These are phyloP conservation scores for Euphonia xanthogaster DNA, from an alignment of 2,797 vertebrate species.

Conservation along the genomic window DNA sequence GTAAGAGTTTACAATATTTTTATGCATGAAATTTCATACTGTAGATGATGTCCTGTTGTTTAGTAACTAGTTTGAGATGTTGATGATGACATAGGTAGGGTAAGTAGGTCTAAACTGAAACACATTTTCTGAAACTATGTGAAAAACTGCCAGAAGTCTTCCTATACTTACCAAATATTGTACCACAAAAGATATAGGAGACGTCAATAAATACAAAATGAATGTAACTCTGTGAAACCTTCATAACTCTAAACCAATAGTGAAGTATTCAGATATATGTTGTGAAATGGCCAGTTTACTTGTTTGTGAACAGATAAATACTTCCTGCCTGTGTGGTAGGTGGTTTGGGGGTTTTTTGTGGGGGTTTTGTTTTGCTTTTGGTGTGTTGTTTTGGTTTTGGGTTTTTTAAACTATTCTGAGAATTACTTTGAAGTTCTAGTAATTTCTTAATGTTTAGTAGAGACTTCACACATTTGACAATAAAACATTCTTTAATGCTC, in stretches of 20 bases:
- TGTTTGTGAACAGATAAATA: background rate
- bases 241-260: background rate
- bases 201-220: rapidly evolving
- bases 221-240: background rate
- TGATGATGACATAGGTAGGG: background rate
- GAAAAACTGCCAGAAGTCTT: background rate
- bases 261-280: background rate
- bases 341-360: rapidly evolving
- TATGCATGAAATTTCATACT: background rate
- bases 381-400: background rate
- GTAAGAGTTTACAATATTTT: conserved; percentile 73
- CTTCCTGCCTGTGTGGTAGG: background rate
- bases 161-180: rapidly evolving
- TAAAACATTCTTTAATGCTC: background rate
- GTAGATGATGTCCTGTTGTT: background rate
- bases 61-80: background rate
- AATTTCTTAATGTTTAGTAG: background rate
- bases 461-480: background rate
- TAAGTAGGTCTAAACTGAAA: background rate
- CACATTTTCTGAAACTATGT: background rate
- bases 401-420: background rate
- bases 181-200: background rate
- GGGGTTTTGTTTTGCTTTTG: background rate
- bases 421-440: background rate
- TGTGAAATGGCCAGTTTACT: background rate